phyloP scores from a whole-genome alignment of 2,888 invertebrate genomes.

The Chromoteleia sp. region DNA sequence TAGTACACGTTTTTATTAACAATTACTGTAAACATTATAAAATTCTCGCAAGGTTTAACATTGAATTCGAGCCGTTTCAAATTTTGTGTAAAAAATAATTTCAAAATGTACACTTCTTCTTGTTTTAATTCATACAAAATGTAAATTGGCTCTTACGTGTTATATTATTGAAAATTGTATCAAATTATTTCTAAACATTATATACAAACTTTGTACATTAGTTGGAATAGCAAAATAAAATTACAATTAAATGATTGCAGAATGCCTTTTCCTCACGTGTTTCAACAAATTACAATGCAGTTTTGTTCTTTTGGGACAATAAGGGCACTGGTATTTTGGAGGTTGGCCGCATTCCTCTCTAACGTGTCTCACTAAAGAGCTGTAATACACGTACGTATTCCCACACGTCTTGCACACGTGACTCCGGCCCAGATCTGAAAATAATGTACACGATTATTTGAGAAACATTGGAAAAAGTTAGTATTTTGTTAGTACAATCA shows the following conservation, averaged over 20 bases:
- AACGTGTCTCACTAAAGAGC: constrained; percentile 79
- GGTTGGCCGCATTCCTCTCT: constrained; percentile 81
- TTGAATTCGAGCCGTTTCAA: constrained; percentile 13
- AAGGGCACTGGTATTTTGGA: constrained; percentile 81
- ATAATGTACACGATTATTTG: constrained; percentile 71
- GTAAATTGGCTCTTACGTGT: constrained; percentile 13
- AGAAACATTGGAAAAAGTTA: not conserved
- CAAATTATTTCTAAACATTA: no score
- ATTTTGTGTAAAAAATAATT: constrained; percentile 8
- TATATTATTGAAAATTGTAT: not conserved
- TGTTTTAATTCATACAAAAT: no score
- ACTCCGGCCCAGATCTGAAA: constrained; percentile 76
- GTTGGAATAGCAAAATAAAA: not conserved
- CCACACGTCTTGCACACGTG: constrained; percentile 78
- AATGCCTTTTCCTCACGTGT: constrained; percentile 80
- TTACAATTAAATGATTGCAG: constrained; percentile 41
- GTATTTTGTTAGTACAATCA: constrained; percentile 39
- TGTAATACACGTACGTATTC: constrained; percentile 79
- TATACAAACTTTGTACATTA: constrained; percentile 13
- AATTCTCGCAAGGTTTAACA: constrained; percentile 17
- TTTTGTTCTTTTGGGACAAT: constrained; percentile 81
- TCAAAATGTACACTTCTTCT: no score
- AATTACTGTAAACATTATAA: constrained; percentile 10
- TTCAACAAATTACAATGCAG: constrained; percentile 81
- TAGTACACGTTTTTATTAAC: not conserved